Conservation (phyloP, 2,888 invertebrate species). For the Terebella lapidaria region DNA sequence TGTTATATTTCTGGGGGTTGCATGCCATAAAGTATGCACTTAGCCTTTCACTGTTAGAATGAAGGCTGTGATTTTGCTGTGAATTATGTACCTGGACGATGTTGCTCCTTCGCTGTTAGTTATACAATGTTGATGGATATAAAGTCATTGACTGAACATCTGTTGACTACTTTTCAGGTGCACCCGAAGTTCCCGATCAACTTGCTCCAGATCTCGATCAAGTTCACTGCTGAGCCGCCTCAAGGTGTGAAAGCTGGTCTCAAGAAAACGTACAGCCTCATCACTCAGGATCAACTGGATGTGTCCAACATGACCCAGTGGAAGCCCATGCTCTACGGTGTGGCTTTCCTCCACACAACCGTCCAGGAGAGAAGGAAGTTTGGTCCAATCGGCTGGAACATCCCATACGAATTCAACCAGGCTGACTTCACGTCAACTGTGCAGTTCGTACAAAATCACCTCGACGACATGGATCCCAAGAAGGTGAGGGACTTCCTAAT, state of each 20-base stretch:
- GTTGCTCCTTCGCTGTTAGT: too few relatives aligned
- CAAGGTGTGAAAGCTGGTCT: conserved; percentile 90
- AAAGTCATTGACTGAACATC: too few relatives aligned
- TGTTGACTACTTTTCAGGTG: conserved; percentile 63
- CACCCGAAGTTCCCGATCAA: conserved; percentile 90
- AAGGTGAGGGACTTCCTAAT: conserved; percentile 58
- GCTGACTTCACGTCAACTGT: conserved; percentile 93
- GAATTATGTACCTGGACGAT: too few relatives aligned
- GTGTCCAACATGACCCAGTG: conserved; percentile 80
- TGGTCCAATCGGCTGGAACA: conserved; percentile 94
- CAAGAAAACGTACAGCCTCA: conserved; percentile 84
- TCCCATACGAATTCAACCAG: conserved; percentile 95
- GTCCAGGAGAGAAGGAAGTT: conserved; percentile 93
- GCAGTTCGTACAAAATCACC: conserved; percentile 91
- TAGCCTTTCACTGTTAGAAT: too few relatives aligned
- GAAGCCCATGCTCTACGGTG: conserved; percentile 88
- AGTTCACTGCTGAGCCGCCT: conserved; percentile 96
- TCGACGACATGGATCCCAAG: conserved; percentile 94
- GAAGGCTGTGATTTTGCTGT: too few relatives aligned
- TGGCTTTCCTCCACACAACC: conserved; percentile 91
- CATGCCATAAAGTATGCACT: too few relatives aligned
- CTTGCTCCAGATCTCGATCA: conserved; percentile 81
- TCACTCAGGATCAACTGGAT: conserved; percentile 67
- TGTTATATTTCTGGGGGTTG: too few relatives aligned
- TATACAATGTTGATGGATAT: neutral